Conservation (phyloP, 2,888 invertebrate genomes). For the Taphrorychus bicolor region DNA sequence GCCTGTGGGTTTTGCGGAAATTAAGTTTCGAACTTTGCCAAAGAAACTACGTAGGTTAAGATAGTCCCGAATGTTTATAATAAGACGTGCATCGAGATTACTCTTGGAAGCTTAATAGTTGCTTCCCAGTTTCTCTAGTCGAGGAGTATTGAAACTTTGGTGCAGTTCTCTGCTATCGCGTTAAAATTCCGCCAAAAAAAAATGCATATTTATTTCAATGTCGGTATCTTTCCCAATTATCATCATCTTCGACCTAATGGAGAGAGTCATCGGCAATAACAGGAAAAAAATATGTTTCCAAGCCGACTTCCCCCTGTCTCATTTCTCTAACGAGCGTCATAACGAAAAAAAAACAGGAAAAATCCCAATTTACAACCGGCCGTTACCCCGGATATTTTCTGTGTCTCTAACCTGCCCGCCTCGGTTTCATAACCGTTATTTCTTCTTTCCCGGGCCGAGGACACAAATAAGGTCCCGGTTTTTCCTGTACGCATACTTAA, state of each 20-base stretch:
- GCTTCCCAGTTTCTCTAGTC: neutral
- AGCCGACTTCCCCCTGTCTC: neutral
- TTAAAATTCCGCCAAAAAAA: too few relatives aligned
- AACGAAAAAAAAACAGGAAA: slow-evolving; percentile 15
- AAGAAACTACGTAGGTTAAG: slow-evolving; percentile 5
- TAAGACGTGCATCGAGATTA: slow-evolving; percentile 8
- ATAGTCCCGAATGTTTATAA: slow-evolving; percentile 14
- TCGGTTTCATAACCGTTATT: slow-evolving; percentile 34
- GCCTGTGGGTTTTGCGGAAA: slow-evolving; percentile 24
- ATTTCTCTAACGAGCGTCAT: slow-evolving; percentile 15
- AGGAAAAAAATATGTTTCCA: slow-evolving; percentile 2
- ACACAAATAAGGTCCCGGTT: slow-evolving; percentile 29
- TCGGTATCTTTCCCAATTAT: neutral
- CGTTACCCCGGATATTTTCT: slow-evolving; percentile 29
- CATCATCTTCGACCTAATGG: neutral
- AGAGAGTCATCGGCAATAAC: neutral
- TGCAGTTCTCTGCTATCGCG: neutral
- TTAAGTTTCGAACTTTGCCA: slow-evolving; percentile 20
- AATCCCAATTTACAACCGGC: slow-evolving; percentile 34
- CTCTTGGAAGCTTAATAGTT: neutral
- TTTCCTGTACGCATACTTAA: slow-evolving; percentile 34
- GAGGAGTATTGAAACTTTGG: slow-evolving; percentile 8
- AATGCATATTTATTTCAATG: neutral
- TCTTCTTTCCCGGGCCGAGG: slow-evolving; percentile 26
- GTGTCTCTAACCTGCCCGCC: slow-evolving; percentile 32